Evolutionary conservation across 2,113 vertebrate genomes (phyloP).

Genomic region (Sminthopsis crassicaudata): DNA sequence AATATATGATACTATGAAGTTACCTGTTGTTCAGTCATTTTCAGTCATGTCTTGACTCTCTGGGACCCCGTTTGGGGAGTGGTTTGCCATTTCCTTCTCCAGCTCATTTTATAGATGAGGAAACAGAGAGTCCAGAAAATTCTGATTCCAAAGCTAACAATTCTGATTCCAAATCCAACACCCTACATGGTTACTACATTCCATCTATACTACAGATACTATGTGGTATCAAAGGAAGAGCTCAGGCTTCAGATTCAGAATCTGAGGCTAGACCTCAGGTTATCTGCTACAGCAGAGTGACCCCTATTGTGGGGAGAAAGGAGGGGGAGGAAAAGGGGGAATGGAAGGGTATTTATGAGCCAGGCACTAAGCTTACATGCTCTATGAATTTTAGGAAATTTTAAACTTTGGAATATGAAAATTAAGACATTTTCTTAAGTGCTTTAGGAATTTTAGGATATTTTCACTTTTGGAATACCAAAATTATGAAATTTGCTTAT

Average conservation of each 20-base stretch:
- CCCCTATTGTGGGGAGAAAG: background rate
- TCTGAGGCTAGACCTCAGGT: background rate
- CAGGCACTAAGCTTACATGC: background rate
- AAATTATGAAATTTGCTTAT: background rate
- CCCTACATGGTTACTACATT: background rate
- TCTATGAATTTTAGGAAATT: background rate
- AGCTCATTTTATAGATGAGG: background rate
- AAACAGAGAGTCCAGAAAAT: background rate
- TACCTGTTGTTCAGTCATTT: background rate
- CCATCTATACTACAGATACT: no score
- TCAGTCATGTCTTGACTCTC: background rate
- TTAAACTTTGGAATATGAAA: background rate
- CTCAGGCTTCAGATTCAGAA: background rate
- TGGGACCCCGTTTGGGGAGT: background rate
- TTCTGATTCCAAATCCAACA: background rate
- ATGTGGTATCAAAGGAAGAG: background rate
- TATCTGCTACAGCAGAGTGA: background rate
- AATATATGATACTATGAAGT: constrained; percentile 18
- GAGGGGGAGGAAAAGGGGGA: background rate
- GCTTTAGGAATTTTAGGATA: background rate
- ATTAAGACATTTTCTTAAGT: background rate
- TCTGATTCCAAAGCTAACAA: background rate
- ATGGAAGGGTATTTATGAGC: background rate
- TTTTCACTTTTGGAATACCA: background rate
- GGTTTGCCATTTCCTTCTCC: background rate